Conservation (phyloP, 92 coral and sea anemone genomes). For the Porites rus region DNA sequence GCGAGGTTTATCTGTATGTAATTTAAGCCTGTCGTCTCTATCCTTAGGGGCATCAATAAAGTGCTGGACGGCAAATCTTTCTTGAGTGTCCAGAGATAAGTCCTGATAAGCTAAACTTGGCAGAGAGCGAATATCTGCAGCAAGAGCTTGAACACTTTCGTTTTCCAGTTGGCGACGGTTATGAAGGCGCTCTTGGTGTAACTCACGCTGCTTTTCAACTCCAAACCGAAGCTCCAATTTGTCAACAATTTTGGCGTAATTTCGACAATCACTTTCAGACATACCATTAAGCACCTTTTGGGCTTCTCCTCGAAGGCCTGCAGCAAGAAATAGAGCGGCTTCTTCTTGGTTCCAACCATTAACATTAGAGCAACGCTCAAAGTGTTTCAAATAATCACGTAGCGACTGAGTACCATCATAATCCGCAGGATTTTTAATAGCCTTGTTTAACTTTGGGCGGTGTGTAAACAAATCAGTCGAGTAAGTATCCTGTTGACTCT, state of each 20-base stretch:
- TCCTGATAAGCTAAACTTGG: conserved; percentile 56
- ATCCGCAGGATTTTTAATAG: background rate
- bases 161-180: conserved; percentile 36
- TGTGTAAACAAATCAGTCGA: conserved; percentile 1
- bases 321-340: no score
- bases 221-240: background rate
- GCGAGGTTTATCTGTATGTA: conserved; percentile 32
- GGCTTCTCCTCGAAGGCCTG: no score
- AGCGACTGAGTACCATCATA: conserved; percentile 22
- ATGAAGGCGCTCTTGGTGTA: conserved; percentile 55
- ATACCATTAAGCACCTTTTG: no score
- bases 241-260: no score
- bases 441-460: conserved; percentile 26
- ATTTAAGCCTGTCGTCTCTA: conserved; percentile 27
- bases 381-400: no score
- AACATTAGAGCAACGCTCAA: background rate
- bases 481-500: conserved; percentile 8
- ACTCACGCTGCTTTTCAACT: conserved; percentile 55
- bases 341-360: no score
- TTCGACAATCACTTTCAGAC: no score
- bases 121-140: conserved; percentile 38
- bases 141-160: conserved; percentile 42
- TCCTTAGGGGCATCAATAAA: conserved; percentile 55
- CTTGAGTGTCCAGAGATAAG: conserved; percentile 39
- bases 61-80: conserved; percentile 62